A percentile compares a stretch with the other conserved stretches of the same genome.
These are phyloP conservation scores for Psittacara wagleri DNA, from an alignment of 2,113 vertebrate species.

Conservation along the genomic window DNA sequence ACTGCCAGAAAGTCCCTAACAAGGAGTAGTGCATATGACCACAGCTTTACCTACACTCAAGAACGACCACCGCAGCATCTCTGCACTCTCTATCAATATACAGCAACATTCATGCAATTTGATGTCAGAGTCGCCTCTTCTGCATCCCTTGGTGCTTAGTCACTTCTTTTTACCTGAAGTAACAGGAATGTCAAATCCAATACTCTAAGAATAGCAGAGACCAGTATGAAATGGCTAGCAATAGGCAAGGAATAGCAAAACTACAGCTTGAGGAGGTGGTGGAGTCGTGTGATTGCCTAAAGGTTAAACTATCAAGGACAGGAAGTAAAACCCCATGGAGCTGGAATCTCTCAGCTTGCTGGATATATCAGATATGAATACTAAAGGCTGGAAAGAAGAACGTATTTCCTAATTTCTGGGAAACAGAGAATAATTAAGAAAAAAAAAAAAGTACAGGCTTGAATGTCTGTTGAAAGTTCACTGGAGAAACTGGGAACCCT, in stretches of 20 bases:
- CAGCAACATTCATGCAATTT: not conserved
- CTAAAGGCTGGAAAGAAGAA: not conserved
- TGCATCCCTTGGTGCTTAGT: not conserved
- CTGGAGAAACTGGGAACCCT: slow-evolving; percentile 6
- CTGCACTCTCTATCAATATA: not conserved
- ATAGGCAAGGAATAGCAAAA: not conserved
- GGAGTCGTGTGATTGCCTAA: not conserved
- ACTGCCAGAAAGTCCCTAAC: not conserved
- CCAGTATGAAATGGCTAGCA: not conserved
- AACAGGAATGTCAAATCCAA: not conserved
- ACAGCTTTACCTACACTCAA: not conserved
- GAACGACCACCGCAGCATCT: not conserved
- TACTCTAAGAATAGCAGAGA: not conserved
- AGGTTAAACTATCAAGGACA: not conserved
- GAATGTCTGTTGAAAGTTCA: not conserved
- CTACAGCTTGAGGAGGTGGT: rapidly evolving
- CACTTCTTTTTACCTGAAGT: not conserved
- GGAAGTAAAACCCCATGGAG: not conserved
- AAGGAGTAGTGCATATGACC: not conserved
- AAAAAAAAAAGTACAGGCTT: not conserved
- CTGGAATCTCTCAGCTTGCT: not conserved
- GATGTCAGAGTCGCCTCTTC: not conserved
- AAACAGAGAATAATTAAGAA: not conserved
- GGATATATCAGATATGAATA: not conserved
- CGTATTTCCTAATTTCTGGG: slow-evolving; percentile 25